Conservation (phyloP, 2,797 vertebrate species). For the Botia kubotai region DNA sequence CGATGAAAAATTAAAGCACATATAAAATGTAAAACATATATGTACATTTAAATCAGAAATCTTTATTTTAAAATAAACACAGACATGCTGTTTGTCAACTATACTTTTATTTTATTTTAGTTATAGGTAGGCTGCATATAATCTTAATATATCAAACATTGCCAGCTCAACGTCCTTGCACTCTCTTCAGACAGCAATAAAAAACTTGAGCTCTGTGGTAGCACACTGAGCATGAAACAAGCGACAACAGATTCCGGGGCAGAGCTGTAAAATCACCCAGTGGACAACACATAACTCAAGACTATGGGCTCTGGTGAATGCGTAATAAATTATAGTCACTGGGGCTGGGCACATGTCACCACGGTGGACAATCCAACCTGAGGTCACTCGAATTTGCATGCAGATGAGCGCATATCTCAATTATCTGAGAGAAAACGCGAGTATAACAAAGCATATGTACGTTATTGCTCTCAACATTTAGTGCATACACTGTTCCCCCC, state of each 20-base stretch:
- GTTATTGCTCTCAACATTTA: constrained; percentile 50
- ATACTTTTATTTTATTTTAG: neutral
- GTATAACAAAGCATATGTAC: neutral
- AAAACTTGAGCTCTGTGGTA: neutral
- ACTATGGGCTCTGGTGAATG: constrained; percentile 34
- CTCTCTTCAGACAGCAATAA: constrained; percentile 5
- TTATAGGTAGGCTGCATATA: neutral
- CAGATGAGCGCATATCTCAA: constrained; percentile 24
- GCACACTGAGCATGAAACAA: constrained; percentile 30
- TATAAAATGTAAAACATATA: neutral
- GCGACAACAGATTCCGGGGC: neutral
- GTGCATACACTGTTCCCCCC: constrained; percentile 41
- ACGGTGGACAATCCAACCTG: constrained; percentile 63
- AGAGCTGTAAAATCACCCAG: constrained; percentile 44
- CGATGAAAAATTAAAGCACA: neutral
- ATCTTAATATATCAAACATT: constrained; percentile 7
- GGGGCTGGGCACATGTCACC: constrained; percentile 14
- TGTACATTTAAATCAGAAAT: neutral
- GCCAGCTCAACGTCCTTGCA: neutral
- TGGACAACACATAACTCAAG: constrained; percentile 30
- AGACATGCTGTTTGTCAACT: neutral
- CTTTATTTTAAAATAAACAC: too few species aligned
- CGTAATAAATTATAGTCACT: constrained; percentile 46
- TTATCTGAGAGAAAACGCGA: constrained; percentile 12
- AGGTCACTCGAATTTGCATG: constrained; percentile 58